Conservation (phyloP, 2,888 invertebrate species). For the Clanis bilineata region DNA sequence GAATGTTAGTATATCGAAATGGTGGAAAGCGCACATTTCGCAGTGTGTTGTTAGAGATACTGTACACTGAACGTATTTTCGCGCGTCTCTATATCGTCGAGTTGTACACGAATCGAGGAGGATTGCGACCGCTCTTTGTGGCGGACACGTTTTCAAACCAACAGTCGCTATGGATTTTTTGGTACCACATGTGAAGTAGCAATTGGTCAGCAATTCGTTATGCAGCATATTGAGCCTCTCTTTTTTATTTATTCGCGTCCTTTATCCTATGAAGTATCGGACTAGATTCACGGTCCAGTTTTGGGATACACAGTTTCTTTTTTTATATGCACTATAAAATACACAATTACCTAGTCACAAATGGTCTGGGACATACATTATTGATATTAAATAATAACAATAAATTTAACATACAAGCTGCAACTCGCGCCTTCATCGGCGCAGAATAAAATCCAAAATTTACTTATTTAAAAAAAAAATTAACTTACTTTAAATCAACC, state of each 20-base stretch:
- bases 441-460: too few relatives aligned
- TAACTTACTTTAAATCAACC: too few relatives aligned
- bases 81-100: slow-evolving; percentile 1
- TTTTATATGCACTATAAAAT: not conserved
- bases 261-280: slow-evolving; percentile 12
- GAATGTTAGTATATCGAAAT: too few relatives aligned
- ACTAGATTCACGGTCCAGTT: slow-evolving; percentile 14
- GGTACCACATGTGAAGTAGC: slow-evolving; percentile 9
- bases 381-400: too few relatives aligned
- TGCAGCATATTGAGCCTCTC: slow-evolving; percentile 1
- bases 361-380: too few relatives aligned
- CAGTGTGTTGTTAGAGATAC: slow-evolving; percentile 8
- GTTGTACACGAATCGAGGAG: slow-evolving; percentile 7
- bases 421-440: too few relatives aligned
- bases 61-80: slow-evolving; percentile 1
- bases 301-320: not conserved
- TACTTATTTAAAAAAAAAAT: too few relatives aligned
- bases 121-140: slow-evolving; percentile 12
- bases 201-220: slow-evolving; percentile 13
- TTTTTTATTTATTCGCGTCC: not conserved
- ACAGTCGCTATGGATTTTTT: slow-evolving; percentile 2
- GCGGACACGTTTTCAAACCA: slow-evolving; percentile 10
- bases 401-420: too few relatives aligned
- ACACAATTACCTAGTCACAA: too few relatives aligned
- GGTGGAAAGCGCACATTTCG: too few relatives aligned